Evolutionary conservation across 2,113 vertebrate genomes (phyloP).

Genomic region (Anthoscopus minutus): DNA sequence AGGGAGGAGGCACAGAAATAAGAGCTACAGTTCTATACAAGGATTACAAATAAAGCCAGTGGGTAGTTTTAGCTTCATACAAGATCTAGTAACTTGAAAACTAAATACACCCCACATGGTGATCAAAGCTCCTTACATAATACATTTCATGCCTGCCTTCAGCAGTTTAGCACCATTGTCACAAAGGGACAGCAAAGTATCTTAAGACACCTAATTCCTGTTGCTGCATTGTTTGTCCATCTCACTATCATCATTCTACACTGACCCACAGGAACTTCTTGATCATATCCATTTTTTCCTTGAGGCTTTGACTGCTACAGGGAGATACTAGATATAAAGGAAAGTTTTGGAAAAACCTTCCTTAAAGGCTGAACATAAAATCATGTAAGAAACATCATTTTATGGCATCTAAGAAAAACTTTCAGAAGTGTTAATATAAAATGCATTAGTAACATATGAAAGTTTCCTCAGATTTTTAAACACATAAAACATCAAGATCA

Average conservation of each 20-base stretch:
- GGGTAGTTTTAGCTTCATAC: conserved; percentile 49
- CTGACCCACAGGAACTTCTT: conserved; percentile 1
- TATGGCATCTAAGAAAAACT: conserved; percentile 15
- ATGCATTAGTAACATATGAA: conserved; percentile 15
- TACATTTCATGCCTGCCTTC: neutral
- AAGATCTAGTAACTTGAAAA: neutral
- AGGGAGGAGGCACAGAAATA: neutral
- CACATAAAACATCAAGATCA: conserved; percentile 5
- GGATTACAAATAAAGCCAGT: conserved; percentile 46
- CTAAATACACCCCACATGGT: conserved; percentile 3
- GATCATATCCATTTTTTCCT: neutral
- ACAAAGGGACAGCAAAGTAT: conserved; percentile 2
- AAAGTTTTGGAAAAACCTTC: neutral
- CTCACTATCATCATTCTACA: neutral
- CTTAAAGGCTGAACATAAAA: conserved; percentile 43
- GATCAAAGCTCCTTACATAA: conserved; percentile 52
- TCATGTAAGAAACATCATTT: neutral
- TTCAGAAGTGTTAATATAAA: conserved; percentile 52
- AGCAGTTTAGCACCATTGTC: conserved; percentile 2
- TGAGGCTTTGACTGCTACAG: neutral
- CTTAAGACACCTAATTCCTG: conserved; percentile 30
- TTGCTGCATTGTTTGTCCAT: conserved; percentile 39
- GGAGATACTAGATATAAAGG: conserved; percentile 15
- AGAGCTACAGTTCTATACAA: conserved; percentile 3
- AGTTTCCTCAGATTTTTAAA: conserved; percentile 22